Evolutionary conservation across 2,797 vertebrate genomes (phyloP).

Genomic region (Nannoperca obscura): DNA sequence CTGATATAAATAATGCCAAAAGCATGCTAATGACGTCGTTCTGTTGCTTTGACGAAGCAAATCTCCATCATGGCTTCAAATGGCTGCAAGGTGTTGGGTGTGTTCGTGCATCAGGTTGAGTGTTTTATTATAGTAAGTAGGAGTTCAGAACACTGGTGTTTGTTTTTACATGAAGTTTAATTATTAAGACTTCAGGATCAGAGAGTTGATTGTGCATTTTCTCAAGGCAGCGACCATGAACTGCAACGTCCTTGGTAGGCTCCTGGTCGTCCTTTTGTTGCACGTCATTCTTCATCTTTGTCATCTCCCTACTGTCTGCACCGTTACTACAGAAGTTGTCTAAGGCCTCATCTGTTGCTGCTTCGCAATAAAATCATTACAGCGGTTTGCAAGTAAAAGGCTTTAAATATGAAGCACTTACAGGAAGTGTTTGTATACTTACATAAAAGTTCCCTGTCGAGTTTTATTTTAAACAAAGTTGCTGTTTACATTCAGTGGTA

Average conservation of each 20-base stretch:
- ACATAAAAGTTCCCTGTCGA: background rate
- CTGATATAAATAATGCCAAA: constrained; percentile 76
- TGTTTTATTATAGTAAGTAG: constrained; percentile 6
- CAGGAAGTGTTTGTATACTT: background rate
- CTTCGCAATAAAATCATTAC: background rate
- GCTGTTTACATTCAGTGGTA: background rate
- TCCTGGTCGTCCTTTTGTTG: background rate
- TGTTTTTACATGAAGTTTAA: background rate
- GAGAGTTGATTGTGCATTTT: background rate
- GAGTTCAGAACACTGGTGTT: background rate
- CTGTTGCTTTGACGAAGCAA: constrained; percentile 67
- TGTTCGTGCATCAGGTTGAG: constrained; percentile 21
- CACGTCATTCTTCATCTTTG: background rate
- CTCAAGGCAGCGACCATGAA: background rate
- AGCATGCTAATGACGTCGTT: constrained; percentile 77
- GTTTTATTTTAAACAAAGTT: background rate
- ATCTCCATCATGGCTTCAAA: constrained; percentile 55
- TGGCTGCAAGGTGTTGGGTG: constrained; percentile 36
- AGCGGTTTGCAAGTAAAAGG: background rate
- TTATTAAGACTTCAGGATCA: too few relatives aligned
- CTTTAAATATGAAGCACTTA: background rate
- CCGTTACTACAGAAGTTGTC: background rate
- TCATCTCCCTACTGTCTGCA: background rate
- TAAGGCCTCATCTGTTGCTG: background rate
- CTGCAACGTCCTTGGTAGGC: background rate